Evolutionary conservation across 2,113 vertebrate species (phyloP).

Genomic region (Stercorarius parasiticus): DNA sequence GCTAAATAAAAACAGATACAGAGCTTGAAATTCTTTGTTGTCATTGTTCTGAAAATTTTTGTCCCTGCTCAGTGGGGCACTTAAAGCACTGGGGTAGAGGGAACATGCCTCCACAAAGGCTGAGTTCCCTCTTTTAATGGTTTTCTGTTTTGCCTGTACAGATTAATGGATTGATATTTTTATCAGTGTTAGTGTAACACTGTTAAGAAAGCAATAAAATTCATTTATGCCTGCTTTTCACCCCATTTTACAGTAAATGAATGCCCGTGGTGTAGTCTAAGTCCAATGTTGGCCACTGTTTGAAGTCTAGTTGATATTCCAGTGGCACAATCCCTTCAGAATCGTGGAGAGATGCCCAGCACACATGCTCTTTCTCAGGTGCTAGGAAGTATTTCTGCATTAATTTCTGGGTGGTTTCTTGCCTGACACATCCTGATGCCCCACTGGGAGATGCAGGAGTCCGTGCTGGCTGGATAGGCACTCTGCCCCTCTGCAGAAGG

Average conservation of each 20-base stretch:
- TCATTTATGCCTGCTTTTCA: not conserved
- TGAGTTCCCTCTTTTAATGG: not conserved
- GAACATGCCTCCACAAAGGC: not conserved
- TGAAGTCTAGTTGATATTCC: not conserved
- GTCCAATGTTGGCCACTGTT: not conserved
- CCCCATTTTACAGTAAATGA: not conserved
- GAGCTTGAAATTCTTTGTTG: not conserved
- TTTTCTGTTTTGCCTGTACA: not conserved
- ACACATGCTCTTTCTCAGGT: not conserved
- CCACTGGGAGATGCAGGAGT: accelerated
- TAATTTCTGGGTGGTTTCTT: not conserved
- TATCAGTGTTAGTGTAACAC: not conserved
- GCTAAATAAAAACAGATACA: not conserved
- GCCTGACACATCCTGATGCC: not conserved
- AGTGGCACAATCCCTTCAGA: not conserved
- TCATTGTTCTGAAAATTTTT: not conserved
- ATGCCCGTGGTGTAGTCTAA: not conserved
- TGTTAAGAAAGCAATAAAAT: not conserved
- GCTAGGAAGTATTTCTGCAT: not conserved
- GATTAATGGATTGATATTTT: not conserved
- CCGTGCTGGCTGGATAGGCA: not conserved
- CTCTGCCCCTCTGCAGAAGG: not conserved
- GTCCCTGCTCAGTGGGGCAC: not conserved
- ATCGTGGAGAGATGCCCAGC: no score
- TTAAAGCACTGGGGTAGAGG: not conserved